phyloP scores from a whole-genome alignment of 1,140 invertebrate genomes.

The Eumaeus atala region DNA sequence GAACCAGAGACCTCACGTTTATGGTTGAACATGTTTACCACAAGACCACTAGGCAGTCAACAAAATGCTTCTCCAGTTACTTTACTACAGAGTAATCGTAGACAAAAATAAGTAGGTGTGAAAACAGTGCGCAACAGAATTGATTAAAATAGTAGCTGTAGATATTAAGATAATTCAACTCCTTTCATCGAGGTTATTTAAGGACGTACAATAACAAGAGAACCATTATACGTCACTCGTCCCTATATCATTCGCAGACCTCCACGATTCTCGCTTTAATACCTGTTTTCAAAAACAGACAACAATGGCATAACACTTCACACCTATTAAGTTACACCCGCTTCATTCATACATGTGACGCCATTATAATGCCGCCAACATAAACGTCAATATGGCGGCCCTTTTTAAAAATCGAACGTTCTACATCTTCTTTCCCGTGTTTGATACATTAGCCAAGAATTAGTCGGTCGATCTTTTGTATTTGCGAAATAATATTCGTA shows the following conservation, averaged over 20 bases:
- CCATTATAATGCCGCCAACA: constrained; percentile 57
- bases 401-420: constrained; percentile 59
- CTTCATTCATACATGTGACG: constrained; percentile 57
- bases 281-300: constrained; percentile 49
- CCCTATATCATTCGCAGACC: constrained; percentile 38
- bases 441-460: constrained; percentile 68
- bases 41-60: no score
- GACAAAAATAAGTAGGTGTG: no score
- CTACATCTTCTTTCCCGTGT: constrained; percentile 64
- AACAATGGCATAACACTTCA: constrained; percentile 62
- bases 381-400: constrained; percentile 62
- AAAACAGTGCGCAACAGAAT: no score
- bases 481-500: constrained; percentile 41
- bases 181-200: no score
- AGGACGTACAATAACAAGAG: no score
- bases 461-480: constrained; percentile 52
- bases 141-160: no score
- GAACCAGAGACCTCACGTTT: no score
- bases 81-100: no score
- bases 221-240: constrained; percentile 30
- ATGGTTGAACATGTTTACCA: no score
- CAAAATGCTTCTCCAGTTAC: no score
- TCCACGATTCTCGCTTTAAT: constrained; percentile 34
- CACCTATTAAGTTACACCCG: constrained; percentile 64
- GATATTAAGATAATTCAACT: no score